Conservation (phyloP, 1,140 invertebrate species). For the Brachionus paranguensis region DNA sequence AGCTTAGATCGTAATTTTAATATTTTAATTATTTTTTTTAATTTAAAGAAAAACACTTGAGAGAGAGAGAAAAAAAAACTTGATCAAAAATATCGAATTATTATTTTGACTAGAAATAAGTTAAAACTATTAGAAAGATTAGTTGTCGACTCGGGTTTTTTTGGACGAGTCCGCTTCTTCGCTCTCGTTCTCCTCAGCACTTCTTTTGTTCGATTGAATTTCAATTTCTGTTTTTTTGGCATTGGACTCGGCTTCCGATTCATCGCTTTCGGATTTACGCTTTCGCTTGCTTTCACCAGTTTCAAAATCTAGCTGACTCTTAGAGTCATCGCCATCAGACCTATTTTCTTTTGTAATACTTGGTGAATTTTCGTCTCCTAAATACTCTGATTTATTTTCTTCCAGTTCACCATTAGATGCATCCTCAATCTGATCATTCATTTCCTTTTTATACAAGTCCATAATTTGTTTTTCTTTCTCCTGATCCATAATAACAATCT, state of each 20-base stretch:
- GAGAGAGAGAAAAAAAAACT: background rate
- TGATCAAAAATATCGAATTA: background rate
- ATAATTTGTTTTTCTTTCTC: background rate
- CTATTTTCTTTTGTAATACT: background rate
- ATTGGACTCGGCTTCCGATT: background rate
- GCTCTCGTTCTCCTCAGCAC: background rate
- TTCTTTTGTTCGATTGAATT: background rate
- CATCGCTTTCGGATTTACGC: background rate
- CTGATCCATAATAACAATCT: background rate
- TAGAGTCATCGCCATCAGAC: background rate
- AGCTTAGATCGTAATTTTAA: background rate
- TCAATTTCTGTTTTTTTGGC: background rate
- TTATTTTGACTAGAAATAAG: slow-evolving; percentile 18
- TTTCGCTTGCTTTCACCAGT: background rate
- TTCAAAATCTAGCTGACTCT: background rate
- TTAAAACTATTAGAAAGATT: background rate
- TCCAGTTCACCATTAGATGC: background rate
- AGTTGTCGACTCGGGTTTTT: background rate
- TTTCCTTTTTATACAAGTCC: background rate
- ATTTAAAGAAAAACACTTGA: background rate
- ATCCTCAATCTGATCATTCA: background rate
- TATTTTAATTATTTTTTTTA: background rate
- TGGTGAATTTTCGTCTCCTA: background rate
- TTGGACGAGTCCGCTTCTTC: background rate
- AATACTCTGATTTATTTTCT: background rate